Evolutionary conservation across 2,113 vertebrate genomes (phyloP).

Genomic region (Sminthopsis crassicaudata): DNA sequence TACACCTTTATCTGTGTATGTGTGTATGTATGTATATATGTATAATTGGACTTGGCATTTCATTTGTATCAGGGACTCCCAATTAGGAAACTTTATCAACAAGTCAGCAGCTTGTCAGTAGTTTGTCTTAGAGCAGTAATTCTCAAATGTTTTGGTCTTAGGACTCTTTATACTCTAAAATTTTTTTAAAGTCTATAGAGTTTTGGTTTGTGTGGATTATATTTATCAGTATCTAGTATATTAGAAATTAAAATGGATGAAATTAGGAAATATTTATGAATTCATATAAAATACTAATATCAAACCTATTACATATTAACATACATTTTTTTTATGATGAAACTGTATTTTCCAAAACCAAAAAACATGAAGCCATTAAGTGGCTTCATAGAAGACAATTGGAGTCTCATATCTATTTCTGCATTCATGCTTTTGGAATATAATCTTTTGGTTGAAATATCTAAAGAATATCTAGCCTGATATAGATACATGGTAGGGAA

Average conservation of each 20-base stretch:
- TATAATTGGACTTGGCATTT: neutral
- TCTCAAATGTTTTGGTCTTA: neutral
- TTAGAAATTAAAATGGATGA: neutral
- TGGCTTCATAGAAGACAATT: neutral
- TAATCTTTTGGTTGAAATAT: neutral
- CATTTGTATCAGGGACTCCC: neutral
- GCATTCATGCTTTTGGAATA: neutral
- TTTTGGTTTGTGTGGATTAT: neutral
- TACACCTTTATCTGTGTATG: neutral
- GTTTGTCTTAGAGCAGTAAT: neutral
- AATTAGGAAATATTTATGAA: neutral
- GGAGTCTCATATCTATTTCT: neutral
- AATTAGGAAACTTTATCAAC: neutral
- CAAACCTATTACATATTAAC: neutral
- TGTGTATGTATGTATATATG: neutral
- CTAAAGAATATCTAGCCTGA: neutral
- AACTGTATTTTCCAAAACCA: neutral
- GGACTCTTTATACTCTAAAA: neutral
- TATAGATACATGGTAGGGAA: neutral
- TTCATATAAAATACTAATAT: neutral
- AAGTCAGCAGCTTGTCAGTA: neutral
- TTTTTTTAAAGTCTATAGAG: neutral
- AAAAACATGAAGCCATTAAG: neutral
- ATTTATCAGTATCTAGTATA: neutral
- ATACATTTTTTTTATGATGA: neutral